These are phyloP conservation scores for Andrena cerasifolii DNA, from an alignment of 1,140 invertebrate species.

Conservation along the genomic window DNA sequence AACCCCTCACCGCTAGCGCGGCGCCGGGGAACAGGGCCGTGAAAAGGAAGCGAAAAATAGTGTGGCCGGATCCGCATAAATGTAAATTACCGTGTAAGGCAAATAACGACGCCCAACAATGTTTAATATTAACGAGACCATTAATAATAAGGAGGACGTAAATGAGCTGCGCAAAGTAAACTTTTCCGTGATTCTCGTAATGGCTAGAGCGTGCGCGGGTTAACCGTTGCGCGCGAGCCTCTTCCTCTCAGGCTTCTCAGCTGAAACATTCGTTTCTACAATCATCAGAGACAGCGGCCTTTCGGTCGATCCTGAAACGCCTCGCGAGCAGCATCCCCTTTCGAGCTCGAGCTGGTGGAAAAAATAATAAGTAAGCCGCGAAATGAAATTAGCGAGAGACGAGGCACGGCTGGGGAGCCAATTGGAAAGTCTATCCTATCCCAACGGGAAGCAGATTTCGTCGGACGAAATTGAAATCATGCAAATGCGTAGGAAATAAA, in stretches of 20 bases:
- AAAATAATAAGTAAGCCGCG: not conserved
- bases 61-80: constrained; percentile 33
- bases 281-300: constrained; percentile 11
- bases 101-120: constrained; percentile 26
- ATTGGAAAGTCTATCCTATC: not conserved
- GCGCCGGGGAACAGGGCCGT: not conserved
- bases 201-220: not conserved
- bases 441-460: not conserved
- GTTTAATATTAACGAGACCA: constrained; percentile 53
- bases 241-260: too few species aligned
- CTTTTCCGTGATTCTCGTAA: not conserved
- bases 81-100: constrained; percentile 51
- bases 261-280: constrained; percentile 19
- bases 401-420: not conserved
- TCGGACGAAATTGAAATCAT: constrained; percentile 38
- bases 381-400: not conserved
- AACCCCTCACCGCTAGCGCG: not conserved
- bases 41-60: constrained; percentile 42
- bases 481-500: constrained; percentile 35
- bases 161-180: not conserved
- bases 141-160: constrained; percentile 31
- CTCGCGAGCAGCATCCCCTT: not conserved
- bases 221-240: too few species aligned
- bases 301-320: not conserved
- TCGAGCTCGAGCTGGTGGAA: too few species aligned